phyloP scores from a whole-genome alignment of 2,888 invertebrate species.

The Heliconius erato region DNA sequence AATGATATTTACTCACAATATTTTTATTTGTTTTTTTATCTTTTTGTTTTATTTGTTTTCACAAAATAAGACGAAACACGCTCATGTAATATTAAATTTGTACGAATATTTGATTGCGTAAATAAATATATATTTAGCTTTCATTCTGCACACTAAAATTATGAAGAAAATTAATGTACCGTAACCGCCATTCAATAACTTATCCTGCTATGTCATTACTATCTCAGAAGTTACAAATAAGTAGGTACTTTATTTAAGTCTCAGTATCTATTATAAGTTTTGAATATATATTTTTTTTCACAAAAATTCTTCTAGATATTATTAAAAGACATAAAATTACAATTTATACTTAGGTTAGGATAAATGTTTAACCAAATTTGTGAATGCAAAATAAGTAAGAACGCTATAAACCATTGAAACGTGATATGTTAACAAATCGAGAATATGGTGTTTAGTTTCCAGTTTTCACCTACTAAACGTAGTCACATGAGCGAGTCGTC shows the following conservation, averaged over 20 bases:
- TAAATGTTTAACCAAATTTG: neutral
- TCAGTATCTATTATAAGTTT: neutral
- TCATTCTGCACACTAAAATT: neutral
- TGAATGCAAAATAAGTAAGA: neutral
- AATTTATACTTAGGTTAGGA: neutral
- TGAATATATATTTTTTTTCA: neutral
- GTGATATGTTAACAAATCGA: slow-evolving; percentile 35
- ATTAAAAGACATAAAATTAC: neutral
- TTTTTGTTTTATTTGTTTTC: neutral
- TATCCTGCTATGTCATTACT: slow-evolving; percentile 7
- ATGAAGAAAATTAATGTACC: slow-evolving; percentile 8
- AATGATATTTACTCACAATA: neutral
- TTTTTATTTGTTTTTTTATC: no score
- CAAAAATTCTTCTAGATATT: neutral
- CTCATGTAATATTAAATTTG: neutral
- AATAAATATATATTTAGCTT: no score
- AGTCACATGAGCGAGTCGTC: slow-evolving; percentile 72
- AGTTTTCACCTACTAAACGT: slow-evolving; percentile 72
- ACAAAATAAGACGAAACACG: neutral
- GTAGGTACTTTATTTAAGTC: neutral
- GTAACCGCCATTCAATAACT: neutral
- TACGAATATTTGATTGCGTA: neutral
- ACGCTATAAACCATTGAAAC: slow-evolving; percentile 4
- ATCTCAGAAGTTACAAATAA: slow-evolving; percentile 3
- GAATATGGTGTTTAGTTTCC: slow-evolving; percentile 60